Conservation (phyloP, 2,888 invertebrate genomes). For the Machimus rusticus region DNA sequence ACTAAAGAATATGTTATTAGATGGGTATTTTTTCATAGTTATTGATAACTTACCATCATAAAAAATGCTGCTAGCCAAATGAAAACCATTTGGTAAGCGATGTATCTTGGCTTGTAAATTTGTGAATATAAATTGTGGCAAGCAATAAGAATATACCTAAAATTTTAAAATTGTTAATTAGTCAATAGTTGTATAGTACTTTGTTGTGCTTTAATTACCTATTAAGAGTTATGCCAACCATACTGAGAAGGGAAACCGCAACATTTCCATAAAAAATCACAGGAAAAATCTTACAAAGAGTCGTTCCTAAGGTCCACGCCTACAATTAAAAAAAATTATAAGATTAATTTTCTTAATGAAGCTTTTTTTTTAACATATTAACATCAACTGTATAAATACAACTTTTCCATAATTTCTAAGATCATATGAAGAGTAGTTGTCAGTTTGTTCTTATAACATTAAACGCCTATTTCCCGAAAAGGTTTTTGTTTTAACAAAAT, state of each 20-base stretch:
- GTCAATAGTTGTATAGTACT: not conserved
- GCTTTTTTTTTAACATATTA: too few species aligned
- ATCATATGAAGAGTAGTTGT: too few species aligned
- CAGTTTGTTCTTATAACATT: too few species aligned
- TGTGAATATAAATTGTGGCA: conserved; percentile 80
- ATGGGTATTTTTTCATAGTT: not conserved
- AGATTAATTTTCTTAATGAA: too few species aligned
- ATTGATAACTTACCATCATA: conserved; percentile 68
- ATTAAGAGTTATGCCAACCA: conserved; percentile 89
- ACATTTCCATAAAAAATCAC: conserved; percentile 91
- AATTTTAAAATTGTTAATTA: not conserved
- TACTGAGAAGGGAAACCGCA: conserved; percentile 84
- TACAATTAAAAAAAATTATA: conserved; percentile 45
- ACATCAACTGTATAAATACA: too few species aligned
- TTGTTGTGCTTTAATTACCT: conserved; percentile 66
- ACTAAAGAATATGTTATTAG: conserved; percentile 63
- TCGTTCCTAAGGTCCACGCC: conserved; percentile 80
- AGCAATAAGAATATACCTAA: conserved; percentile 84
- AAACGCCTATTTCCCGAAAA: too few species aligned
- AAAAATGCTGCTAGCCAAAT: conserved; percentile 83
- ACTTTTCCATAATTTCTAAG: too few species aligned
- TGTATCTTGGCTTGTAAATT: conserved; percentile 77
- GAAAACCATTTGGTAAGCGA: conserved; percentile 77
- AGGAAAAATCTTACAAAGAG: conserved; percentile 83
- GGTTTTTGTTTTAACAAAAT: too few species aligned